These are phyloP conservation scores for Emydura subglobosa DNA, from an alignment of 2,113 vertebrate species.

Conservation along the genomic window DNA sequence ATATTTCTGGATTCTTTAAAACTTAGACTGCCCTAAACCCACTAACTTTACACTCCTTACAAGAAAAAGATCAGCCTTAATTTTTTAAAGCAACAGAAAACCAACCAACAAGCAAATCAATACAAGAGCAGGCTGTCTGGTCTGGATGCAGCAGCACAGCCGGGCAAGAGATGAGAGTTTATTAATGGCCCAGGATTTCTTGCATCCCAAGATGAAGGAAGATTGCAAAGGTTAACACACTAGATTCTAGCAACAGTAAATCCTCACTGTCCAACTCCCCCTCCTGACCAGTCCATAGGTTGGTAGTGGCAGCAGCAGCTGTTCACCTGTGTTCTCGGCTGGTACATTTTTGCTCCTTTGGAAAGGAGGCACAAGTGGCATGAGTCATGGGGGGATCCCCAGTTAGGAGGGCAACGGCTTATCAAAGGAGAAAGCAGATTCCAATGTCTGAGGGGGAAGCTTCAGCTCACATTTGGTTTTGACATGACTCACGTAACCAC, in stretches of 20 bases:
- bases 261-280: not conserved
- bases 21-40: not conserved
- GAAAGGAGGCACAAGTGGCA: not conserved
- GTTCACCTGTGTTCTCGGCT: not conserved
- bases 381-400: not conserved
- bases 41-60: not conserved
- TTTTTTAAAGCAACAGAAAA: not conserved
- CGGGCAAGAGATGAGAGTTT: not conserved
- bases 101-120: not conserved
- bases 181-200: accelerated
- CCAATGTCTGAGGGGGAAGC: accelerated
- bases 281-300: not conserved
- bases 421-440: not conserved
- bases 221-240: not conserved
- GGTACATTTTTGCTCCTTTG: not conserved
- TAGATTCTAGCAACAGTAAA: not conserved
- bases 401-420: not conserved
- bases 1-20: not conserved
- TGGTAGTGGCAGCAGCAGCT: not conserved
- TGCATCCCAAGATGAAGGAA: not conserved
- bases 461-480: accelerated
- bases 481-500: not conserved
- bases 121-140: not conserved
- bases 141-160: not conserved
- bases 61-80: not conserved